phyloP scores from a whole-genome alignment of 2,888 invertebrate genomes.

The Teleogryllus oceanicus region DNA sequence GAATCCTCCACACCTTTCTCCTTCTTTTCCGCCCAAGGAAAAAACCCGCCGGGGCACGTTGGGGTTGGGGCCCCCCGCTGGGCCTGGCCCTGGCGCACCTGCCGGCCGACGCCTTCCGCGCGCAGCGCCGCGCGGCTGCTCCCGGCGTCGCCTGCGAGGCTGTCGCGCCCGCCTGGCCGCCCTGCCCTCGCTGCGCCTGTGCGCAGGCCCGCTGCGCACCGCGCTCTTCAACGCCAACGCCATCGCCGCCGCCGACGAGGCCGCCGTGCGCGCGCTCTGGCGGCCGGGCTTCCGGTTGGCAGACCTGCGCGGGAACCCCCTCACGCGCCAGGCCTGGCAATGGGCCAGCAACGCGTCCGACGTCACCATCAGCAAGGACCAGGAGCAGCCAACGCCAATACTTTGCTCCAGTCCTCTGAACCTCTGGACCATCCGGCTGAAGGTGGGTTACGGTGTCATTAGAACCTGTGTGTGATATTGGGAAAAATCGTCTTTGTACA shows the following conservation, averaged over 20 bases:
- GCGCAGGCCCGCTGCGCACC: neutral
- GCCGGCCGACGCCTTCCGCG: neutral
- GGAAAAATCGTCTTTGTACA: too few relatives aligned
- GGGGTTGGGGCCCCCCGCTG: too few relatives aligned
- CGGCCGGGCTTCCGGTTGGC: neutral
- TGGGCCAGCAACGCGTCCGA: neutral
- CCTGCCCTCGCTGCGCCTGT: neutral
- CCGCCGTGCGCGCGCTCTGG: neutral
- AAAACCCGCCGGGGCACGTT: too few relatives aligned
- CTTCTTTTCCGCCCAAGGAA: too few relatives aligned
- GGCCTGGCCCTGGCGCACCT: neutral
- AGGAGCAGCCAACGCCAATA: too few relatives aligned
- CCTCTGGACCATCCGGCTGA: too few relatives aligned
- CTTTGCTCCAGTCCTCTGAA: too few relatives aligned
- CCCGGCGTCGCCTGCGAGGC: too few relatives aligned
- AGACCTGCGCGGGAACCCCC: neutral
- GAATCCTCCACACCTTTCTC: neutral
- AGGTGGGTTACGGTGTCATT: too few relatives aligned
- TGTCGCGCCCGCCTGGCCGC: neutral
- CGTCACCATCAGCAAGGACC: neutral
- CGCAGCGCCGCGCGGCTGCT: too few relatives aligned
- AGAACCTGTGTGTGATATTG: too few relatives aligned
- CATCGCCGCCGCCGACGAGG: neutral
- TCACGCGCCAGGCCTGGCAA: neutral
- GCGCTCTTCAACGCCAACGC: neutral